Base-by-base conservation (phyloP, 2,797 vertebrate genomes). In the Tenualosa ilisha region DNA sequence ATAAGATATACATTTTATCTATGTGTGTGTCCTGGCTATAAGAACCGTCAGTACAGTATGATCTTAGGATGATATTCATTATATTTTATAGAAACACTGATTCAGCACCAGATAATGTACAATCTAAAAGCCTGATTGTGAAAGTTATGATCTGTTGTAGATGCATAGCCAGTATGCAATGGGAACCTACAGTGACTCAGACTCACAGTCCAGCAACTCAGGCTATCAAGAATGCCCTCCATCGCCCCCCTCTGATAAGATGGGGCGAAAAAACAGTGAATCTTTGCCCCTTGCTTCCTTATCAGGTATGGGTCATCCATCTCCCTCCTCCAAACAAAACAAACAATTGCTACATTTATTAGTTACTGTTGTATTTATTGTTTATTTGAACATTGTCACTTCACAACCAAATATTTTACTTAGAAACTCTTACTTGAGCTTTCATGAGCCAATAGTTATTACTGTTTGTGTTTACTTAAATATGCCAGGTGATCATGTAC, bases 121-220 rank as follows among this genome's bases (percentile, higher is more conserved):
- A 68, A 37, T 5, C 11, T 72, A 31, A 72, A 37, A 40, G 65
- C 26, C 12, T 72, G 26, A 72, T 6, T 72, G 12, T 37, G 11
- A 37, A 43, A 22, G 4, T 43, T 79, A 9, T 22, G 79, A 9
- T 91, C 85, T 86, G 26, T 51, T 90, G 82, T 86, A 96, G 95
- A 91, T 90, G 46, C 90, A 92, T 82, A 65, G 90, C 84, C 43
- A 84, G 6, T 94, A 89, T 22, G 89, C 93, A 75, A 82, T 82
- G 7, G 87, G 89, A 26, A 86, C 86, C 15, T 94, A 91, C 89
- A 93, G 93, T 17, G 96, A 96, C 90, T 95, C 95, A 9, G 96
- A 96, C 88, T 96, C 95, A 11, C 94, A 94, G 88, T 96, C 95
- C n/a, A 95, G 93, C 49, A 91, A 93, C 85, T 96, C 96, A 11